phyloP scores from a whole-genome alignment of 2,797 vertebrate species.

The Pseudomugil tenellus region DNA sequence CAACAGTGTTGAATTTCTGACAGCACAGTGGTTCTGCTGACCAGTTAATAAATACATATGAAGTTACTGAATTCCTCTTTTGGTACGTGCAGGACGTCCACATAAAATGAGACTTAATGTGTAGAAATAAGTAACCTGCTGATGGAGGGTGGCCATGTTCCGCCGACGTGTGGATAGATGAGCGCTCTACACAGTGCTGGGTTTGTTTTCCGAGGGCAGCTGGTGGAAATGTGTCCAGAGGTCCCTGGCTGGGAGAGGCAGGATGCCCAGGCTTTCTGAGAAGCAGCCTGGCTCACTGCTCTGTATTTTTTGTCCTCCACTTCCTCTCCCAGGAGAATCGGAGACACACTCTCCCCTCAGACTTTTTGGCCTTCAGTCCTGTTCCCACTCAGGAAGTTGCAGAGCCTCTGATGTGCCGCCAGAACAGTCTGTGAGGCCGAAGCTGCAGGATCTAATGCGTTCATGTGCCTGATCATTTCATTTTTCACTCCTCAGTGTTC shows the following conservation, averaged over 20 bases:
- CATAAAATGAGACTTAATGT: conserved; percentile 37
- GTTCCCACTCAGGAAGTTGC: conserved; percentile 74
- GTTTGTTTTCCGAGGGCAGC: conserved; percentile 78
- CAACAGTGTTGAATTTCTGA: conserved; percentile 5
- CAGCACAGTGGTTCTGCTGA: background rate
- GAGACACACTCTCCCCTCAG: conserved; percentile 69
- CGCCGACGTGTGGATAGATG: conserved; percentile 37
- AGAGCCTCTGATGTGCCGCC: conserved; percentile 72
- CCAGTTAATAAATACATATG: conserved; percentile 2
- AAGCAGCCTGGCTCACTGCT: conserved; percentile 50
- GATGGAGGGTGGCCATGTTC: conserved; percentile 60
- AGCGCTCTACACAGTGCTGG: conserved; percentile 61
- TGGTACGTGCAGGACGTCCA: conserved; percentile 46
- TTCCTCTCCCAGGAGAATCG: conserved; percentile 68
- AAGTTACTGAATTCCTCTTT: conserved; percentile 19
- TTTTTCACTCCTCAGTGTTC: conserved; percentile 25
- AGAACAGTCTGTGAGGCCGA: conserved; percentile 52
- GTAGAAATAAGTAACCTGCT: conserved; percentile 63
- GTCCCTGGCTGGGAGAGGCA: conserved; percentile 75
- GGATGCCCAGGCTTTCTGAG: conserved; percentile 73
- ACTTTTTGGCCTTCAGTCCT: conserved; percentile 60
- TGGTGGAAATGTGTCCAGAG: conserved; percentile 77
- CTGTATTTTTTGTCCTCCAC: conserved; percentile 65
- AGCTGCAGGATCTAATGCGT: conserved; percentile 26
- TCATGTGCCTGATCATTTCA: conserved; percentile 31